A percentile compares a stretch with the other conserved stretches of the same genome.
These are phyloP conservation scores for Hippoglossus hippoglossus DNA, from an alignment of 2,797 vertebrate species.

Conservation along the genomic window DNA sequence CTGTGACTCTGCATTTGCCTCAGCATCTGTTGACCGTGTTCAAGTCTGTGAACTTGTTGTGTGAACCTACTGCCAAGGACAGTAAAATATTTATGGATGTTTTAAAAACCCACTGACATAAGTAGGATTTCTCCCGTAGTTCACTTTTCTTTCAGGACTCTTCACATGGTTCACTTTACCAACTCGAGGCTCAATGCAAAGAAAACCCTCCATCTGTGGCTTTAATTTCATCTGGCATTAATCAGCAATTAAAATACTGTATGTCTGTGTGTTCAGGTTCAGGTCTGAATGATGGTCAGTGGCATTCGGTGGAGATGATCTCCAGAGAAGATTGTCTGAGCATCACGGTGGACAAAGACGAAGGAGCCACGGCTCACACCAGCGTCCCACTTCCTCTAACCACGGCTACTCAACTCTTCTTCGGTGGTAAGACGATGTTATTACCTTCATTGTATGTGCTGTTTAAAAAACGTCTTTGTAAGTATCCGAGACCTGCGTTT, in stretches of 20 bases:
- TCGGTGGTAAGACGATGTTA: conserved; percentile 86
- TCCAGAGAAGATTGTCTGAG: conserved; percentile 83
- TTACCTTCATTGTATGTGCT: background rate
- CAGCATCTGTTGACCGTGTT: too few species aligned
- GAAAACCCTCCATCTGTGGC: background rate
- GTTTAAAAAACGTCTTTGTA: background rate
- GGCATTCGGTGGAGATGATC: conserved; percentile 90
- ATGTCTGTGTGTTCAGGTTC: conserved; percentile 77
- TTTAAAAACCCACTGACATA: too few species aligned
- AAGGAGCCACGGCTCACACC: conserved; percentile 76
- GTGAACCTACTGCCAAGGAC: too few species aligned
- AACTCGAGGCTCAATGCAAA: too few species aligned
- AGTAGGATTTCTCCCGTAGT: too few species aligned
- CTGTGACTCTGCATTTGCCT: background rate
- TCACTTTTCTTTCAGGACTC: too few species aligned
- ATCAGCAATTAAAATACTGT: background rate
- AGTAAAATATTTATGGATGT: too few species aligned
- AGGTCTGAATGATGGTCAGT: conserved; percentile 92
- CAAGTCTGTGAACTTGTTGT: too few species aligned
- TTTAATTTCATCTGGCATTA: background rate
- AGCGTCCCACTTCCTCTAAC: conserved; percentile 79
- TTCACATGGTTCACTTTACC: too few species aligned
- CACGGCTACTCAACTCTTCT: conserved; percentile 84
- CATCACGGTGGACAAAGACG: conserved; percentile 87
- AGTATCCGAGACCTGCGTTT: background rate